Evolutionary conservation across 35 echinoderm and acorn worm genomes (phyloP), one percentile per base, ranked within the genome.

Genomic region (Hemicentrotus pulcherrimus): DNA sequence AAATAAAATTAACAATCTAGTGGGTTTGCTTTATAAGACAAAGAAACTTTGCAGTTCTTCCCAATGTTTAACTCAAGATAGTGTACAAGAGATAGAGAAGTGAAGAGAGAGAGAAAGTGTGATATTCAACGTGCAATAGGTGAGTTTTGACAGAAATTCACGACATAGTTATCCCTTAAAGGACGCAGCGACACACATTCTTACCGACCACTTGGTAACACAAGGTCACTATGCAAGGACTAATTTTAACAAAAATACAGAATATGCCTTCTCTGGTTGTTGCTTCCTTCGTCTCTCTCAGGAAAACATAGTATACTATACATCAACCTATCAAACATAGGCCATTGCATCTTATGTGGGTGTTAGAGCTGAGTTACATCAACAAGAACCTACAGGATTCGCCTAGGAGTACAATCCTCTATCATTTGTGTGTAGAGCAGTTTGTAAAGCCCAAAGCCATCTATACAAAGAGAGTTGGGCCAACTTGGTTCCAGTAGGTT

Each of bases 91-190:
- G 24, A 70, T 28, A 28, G 61, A 28, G 24, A 28, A 6, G 1
- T 19, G 22, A 6, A 22, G 18, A 22, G 28, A 78, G 19, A 71
- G 16, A n/a, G 16, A 6, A 55, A 55, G 50, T 10, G 50, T n/a
- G 65, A 78, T 78, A 24, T n/a, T 78, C 8, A 22, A 78, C 6
- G 18, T 78, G 65, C 65, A 78, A 78, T 78, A 78, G 65, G 65
- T 78, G 65, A 78, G 65, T 28, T 78, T 78, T 78, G 65, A 78
- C 65, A 78, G 19, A 78, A 78, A 78, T 78, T 78, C 65, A 78
- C 65, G 65, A 78, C 65, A 78, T 78, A 78, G 65, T 78, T 78
- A 78, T 78, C 65, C 65, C 65, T 18, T 5, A 71, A 78, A 78
- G 65, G 61, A 71, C 61, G 19, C 65, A 78, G 28, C 61, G 16